Evolutionary conservation across 2,888 invertebrate genomes (phyloP).

Genomic region (Brachycybe producta): DNA sequence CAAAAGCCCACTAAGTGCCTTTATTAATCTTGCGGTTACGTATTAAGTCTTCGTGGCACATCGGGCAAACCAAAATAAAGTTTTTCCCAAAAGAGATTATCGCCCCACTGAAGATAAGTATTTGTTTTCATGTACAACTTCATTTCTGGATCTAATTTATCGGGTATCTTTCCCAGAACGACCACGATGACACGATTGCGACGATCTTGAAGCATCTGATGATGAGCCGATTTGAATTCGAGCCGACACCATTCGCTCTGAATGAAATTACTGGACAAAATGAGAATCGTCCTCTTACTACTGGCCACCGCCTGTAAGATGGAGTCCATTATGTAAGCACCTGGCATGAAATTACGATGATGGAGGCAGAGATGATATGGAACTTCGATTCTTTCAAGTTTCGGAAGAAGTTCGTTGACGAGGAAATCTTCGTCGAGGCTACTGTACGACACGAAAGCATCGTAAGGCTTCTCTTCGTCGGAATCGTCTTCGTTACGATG

Average conservation of each 20-base stretch:
- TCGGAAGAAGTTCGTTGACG: slow-evolving; percentile 22
- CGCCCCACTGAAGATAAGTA: slow-evolving; percentile 26
- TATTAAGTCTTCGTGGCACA: background rate
- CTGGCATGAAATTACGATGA: slow-evolving; percentile 28
- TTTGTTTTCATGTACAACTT: slow-evolving; percentile 25
- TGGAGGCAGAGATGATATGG: slow-evolving; percentile 25
- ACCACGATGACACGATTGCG: slow-evolving; percentile 27
- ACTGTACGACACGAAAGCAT: slow-evolving; percentile 28
- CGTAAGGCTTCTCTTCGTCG: slow-evolving; percentile 22
- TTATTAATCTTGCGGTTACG: background rate
- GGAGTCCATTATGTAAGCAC: slow-evolving; percentile 27
- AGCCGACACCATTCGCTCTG: slow-evolving; percentile 27
- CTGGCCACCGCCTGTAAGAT: slow-evolving; percentile 26
- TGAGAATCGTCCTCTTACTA: slow-evolving; percentile 26
- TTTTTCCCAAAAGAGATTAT: slow-evolving; percentile 27
- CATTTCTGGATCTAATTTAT: slow-evolving; percentile 25
- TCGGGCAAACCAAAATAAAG: slow-evolving; percentile 25
- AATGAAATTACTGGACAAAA: slow-evolving; percentile 25
- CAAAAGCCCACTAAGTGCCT: no score
- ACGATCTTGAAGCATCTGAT: slow-evolving; percentile 26
- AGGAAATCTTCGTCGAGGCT: slow-evolving; percentile 25
- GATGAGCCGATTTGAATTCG: slow-evolving; percentile 26
- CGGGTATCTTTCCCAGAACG: slow-evolving; percentile 26
- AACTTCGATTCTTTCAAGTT: slow-evolving; percentile 22
- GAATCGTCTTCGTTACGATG: slow-evolving; percentile 2